Evolutionary conservation across 2,113 vertebrate genomes (phyloP).

Genomic region (Narcine bancroftii): DNA sequence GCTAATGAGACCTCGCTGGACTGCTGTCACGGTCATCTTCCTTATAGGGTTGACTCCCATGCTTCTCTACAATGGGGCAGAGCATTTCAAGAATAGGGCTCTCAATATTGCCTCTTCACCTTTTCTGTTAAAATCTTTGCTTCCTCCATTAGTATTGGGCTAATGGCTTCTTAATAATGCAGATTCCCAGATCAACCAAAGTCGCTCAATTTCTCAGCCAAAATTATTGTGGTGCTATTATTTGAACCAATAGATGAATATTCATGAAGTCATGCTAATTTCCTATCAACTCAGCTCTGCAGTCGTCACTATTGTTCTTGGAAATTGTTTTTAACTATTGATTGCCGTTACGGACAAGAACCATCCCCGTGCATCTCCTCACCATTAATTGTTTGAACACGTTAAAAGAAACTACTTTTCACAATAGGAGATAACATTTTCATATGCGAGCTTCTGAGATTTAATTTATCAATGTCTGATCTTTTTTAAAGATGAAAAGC

Average conservation of each 20-base stretch:
- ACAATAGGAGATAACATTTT: not conserved
- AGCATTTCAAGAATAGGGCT: not conserved
- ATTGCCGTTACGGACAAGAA: not conserved
- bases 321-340: not conserved
- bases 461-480: not conserved
- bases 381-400: not conserved
- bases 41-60: not conserved
- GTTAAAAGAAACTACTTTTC: not conserved
- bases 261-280: slow-evolving; percentile 3
- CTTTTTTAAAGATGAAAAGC: not conserved
- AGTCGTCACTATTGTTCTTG: not conserved
- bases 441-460: not conserved
- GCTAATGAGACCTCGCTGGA: no score
- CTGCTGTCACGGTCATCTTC: not conserved
- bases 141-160: not conserved
- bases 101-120: not conserved
- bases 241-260: slow-evolving; percentile 16
- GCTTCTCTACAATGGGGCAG: not conserved
- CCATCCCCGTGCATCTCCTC: not conserved
- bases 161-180: not conserved
- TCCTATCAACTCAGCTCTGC: not conserved
- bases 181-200: not conserved
- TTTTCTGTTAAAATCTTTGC: not conserved
- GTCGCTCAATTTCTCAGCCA: not conserved
- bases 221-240: not conserved